Percentiles rank a stretch among this genome's conserved stretches.
These are phyloP conservation scores for Sebastes steindachneri DNA, from an alignment of 2,797 vertebrate species.

Conservation along the genomic window DNA sequence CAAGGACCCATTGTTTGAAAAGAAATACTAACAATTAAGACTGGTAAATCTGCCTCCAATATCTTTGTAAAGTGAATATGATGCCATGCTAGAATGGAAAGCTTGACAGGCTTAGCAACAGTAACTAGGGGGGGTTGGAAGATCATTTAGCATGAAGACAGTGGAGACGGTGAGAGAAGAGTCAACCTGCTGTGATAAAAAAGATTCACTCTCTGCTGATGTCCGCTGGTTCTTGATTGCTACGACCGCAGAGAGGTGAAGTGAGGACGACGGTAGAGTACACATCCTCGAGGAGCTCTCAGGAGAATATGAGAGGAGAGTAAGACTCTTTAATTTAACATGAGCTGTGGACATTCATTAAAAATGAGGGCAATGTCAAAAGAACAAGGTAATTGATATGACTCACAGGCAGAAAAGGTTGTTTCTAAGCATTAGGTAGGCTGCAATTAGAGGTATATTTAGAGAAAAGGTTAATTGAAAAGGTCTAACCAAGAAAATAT, in stretches of 20 bases:
- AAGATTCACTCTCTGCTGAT: neutral
- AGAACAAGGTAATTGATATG: constrained; percentile 28
- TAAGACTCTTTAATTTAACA: constrained; percentile 27
- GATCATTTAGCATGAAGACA: neutral
- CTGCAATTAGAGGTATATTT: constrained; percentile 1
- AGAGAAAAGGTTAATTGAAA: neutral
- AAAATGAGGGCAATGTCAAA: constrained; percentile 42
- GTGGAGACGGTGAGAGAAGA: neutral
- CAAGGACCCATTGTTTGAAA: neutral
- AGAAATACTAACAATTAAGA: neutral
- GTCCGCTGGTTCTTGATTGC: neutral
- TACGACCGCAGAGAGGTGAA: neutral
- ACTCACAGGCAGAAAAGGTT: constrained; percentile 11
- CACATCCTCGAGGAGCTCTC: constrained; percentile 6
- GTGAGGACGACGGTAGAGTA: neutral
- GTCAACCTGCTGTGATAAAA: neutral
- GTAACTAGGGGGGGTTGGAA: neutral
- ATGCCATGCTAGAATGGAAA: rapidly evolving
- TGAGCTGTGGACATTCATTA: constrained; percentile 36
- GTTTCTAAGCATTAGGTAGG: constrained; percentile 17
- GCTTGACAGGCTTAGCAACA: neutral
- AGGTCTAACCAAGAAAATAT: neutral
- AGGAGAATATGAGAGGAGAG: constrained; percentile 11
- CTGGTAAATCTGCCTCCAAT: neutral
- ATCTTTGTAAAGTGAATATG: neutral